These are phyloP conservation scores for Phortica okadai DNA, from an alignment of 2,888 invertebrate genomes.

Conservation along the genomic window DNA sequence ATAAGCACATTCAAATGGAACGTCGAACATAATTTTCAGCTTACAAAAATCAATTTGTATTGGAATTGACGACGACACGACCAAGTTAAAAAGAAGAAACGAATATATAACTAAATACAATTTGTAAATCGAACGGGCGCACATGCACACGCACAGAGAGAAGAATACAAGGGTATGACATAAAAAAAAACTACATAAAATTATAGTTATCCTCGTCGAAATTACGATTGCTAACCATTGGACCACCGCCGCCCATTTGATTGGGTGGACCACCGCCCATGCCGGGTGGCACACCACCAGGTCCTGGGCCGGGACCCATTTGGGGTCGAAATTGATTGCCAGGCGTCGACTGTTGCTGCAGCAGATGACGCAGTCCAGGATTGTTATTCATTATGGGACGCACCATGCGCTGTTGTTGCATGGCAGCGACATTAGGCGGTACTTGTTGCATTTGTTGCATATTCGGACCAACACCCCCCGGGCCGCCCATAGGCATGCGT, in stretches of 20 bases:
- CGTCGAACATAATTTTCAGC: no score
- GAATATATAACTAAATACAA: neutral
- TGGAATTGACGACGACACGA: no score
- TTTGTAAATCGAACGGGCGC: neutral
- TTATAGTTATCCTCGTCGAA: slow-evolving; percentile 74
- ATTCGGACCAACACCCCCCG: slow-evolving; percentile 54
- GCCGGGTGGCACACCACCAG: slow-evolving; percentile 46
- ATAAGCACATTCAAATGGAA: no score
- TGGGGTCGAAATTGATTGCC: slow-evolving; percentile 75
- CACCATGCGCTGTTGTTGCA: slow-evolving; percentile 80
- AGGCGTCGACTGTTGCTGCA: slow-evolving; percentile 79
- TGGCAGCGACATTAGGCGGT: slow-evolving; percentile 84
- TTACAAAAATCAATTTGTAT: no score
- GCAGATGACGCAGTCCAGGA: slow-evolving; percentile 86
- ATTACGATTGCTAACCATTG: slow-evolving; percentile 70
- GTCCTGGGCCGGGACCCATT: slow-evolving; percentile 61
- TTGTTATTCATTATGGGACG: slow-evolving; percentile 86
- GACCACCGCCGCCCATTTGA: slow-evolving; percentile 64
- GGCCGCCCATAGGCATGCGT: slow-evolving; percentile 66
- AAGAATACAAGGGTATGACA: neutral
- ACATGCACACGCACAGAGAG: neutral
- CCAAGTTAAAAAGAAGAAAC: no score
- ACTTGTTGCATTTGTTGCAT: slow-evolving; percentile 74
- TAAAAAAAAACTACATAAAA: slow-evolving; percentile 62
- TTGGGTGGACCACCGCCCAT: slow-evolving; percentile 65